A percentile compares a stretch with the other conserved stretches of the same genome.
Conservation (phyloP, 1,140 invertebrate genomes). For the Caerostris darwini region DNA sequence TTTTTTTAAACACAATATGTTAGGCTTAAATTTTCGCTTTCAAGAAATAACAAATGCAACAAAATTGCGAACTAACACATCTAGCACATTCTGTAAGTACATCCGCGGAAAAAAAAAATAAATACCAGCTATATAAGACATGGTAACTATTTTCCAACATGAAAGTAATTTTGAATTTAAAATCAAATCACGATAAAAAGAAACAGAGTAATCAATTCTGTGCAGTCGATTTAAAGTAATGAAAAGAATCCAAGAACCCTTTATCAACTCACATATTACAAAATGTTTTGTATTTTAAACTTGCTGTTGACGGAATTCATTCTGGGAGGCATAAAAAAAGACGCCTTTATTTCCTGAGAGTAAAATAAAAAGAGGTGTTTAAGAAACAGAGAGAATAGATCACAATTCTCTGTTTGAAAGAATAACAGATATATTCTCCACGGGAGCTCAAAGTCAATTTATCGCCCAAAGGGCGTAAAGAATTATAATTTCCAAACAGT, state of each 20-base stretch:
- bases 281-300: slow-evolving; percentile 29
- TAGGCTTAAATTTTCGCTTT: no score
- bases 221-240: background rate
- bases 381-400: background rate
- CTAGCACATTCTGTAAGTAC: no score
- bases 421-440: slow-evolving; percentile 22
- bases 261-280: background rate
- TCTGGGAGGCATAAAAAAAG: background rate
- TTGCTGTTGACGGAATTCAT: background rate
- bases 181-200: background rate
- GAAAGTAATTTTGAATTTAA: background rate
- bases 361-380: background rate
- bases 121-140: no score
- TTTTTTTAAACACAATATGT: no score
- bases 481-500: slow-evolving; percentile 63
- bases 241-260: background rate
- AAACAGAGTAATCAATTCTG: background rate
- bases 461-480: slow-evolving; percentile 39
- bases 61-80: no score
- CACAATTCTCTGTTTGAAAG: slow-evolving; percentile 58
- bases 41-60: no score
- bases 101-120: no score
- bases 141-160: background rate
- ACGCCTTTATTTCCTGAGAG: background rate
- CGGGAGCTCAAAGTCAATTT: slow-evolving; percentile 37